Conservation (phyloP, 2,888 invertebrate genomes). For the Conistra vaccinii region DNA sequence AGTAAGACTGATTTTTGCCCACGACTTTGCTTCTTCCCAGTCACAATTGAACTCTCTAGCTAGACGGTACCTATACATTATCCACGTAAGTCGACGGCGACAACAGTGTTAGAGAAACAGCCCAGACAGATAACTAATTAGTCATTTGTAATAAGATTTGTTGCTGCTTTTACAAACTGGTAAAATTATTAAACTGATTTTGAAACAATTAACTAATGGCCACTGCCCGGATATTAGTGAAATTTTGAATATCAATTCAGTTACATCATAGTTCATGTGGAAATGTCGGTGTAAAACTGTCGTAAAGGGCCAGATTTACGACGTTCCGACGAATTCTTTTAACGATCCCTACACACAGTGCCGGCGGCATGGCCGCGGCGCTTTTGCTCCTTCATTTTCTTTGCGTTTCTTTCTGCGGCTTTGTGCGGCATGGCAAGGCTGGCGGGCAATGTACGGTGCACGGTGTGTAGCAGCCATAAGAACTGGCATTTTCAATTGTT, state of each 20-base stretch:
- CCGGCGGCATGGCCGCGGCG: no score
- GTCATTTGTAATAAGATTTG: constrained; percentile 5
- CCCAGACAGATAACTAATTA: constrained; percentile 25
- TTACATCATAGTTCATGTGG: constrained; percentile 49
- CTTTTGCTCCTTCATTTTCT: no score
- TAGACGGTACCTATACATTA: constrained; percentile 31
- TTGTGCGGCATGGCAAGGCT: no score
- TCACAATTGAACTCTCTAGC: constrained; percentile 49
- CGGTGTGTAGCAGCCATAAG: no score
- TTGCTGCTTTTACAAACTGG: constrained; percentile 18
- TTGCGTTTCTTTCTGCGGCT: no score
- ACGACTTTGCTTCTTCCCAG: constrained; percentile 43
- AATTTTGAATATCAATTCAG: constrained; percentile 40
- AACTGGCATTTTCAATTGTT: constrained; percentile 27
- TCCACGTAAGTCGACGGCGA: constrained; percentile 11
- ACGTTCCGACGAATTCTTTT: constrained; percentile 37
- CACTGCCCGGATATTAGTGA: constrained; percentile 17
- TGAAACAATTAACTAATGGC: constrained; percentile 32
- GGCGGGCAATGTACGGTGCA: no score
- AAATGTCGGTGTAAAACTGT: constrained; percentile 30
- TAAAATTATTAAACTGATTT: constrained; percentile 43
- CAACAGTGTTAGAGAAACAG: constrained; percentile 18
- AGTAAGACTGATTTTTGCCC: constrained; percentile 52
- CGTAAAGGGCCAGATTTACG: constrained; percentile 61
- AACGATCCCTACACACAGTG: no score